Evolutionary conservation across 2,888 invertebrate genomes (phyloP), one percentile per base, ranked within the genome.

Genomic region (Smittia sp.): DNA sequence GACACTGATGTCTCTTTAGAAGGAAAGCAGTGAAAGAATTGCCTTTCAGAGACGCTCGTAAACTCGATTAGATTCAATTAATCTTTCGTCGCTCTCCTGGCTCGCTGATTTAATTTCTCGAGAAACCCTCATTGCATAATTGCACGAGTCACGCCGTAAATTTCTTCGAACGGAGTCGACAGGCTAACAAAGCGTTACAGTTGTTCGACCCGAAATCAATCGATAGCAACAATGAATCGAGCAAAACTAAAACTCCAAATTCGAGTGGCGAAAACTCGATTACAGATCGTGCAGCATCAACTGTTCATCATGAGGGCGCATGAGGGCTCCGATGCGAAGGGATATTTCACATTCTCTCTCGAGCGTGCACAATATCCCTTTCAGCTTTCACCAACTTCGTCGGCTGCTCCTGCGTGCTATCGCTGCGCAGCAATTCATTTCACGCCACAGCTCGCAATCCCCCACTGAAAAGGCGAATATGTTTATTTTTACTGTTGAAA

Each of bases 331-430:
- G 2, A 2, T 15, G 46, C 46, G 15, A 58, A 13, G 18, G 58
- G 58, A 58, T 18, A 58, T 58, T 58, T 58, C 15, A 46, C 15
- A 11, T 46, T 15, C 46, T 46, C 58, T 18, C 58, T 58, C 15
- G 18, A 20, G n/a, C 20, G 18, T 58, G 20, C 22, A 58, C 22
- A 58, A 58, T 58, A 58, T 58, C 58, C 58, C 58, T 58, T 46
- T 58, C 22, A 58, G 3, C 2, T n/a, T 15, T 11, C 18, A 58
- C 6, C 22, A 18, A 58, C 18, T 22, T 58, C 58, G 22, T 67
- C 67, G 39, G 39, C 39, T 70, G 54, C 69, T 70, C 69, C 54
- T 70, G 69, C 69, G 69, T 70, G 68, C 24, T 68, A 25, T 18
- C 22, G 18, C 2, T n/a, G 7, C 58, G 22, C 18, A 4, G 9